phyloP scores from a whole-genome alignment of 1,140 invertebrate genomes.

The Cyclina sinensis region DNA sequence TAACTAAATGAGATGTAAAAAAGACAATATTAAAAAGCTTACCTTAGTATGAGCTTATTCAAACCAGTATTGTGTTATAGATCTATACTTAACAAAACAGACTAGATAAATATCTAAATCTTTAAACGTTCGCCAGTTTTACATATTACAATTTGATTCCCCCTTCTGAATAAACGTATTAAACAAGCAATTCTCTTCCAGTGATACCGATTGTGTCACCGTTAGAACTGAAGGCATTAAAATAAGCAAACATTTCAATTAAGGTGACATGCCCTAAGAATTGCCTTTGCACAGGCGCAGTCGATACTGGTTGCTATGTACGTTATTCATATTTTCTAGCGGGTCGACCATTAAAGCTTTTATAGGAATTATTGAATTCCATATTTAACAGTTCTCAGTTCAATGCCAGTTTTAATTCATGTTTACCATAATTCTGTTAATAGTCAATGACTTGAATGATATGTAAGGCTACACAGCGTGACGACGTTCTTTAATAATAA shows the following conservation, averaged over 20 bases:
- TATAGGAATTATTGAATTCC: constrained; percentile 21
- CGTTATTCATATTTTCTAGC: background rate
- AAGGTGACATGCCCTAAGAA: background rate
- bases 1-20: too few relatives aligned
- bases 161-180: background rate
- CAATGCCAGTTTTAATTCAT: background rate
- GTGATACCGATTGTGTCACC: background rate
- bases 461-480: background rate
- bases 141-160: background rate
- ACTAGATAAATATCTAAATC: background rate
- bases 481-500: background rate
- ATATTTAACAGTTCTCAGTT: constrained; percentile 4
- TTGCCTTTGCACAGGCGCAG: background rate
- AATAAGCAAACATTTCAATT: constrained; percentile 29
- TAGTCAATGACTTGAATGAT: constrained; percentile 4
- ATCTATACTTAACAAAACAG: background rate
- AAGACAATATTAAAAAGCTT: background rate
- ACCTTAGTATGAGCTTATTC: background rate
- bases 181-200: constrained; percentile 11
- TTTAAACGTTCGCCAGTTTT: background rate
- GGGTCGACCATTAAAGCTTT: background rate
- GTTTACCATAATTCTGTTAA: background rate
- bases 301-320: constrained; percentile 39
- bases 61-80: background rate
- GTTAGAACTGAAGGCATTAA: background rate